Evolutionary conservation across 2,113 vertebrate species (phyloP).

Genomic region (Sula dactylatra): DNA sequence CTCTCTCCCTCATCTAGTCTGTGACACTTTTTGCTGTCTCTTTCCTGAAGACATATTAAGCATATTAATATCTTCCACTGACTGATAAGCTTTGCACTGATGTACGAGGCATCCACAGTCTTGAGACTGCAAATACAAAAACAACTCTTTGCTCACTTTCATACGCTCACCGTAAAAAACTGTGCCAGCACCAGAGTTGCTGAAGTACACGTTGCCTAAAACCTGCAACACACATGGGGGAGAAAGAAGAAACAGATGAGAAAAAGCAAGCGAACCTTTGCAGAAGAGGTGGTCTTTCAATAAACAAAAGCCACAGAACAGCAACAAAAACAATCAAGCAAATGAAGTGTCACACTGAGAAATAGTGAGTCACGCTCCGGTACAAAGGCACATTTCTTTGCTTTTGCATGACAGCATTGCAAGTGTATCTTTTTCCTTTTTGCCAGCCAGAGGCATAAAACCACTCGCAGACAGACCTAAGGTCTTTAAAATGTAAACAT

Average conservation of each 20-base stretch:
- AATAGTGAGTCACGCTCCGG: conserved; percentile 22
- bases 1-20: neutral
- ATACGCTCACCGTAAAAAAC: fast-evolving
- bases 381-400: conserved; percentile 57
- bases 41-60: neutral
- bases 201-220: neutral
- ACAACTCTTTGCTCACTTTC: neutral
- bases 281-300: neutral
- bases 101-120: fast-evolving
- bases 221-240: neutral
- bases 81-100: neutral
- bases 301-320: neutral
- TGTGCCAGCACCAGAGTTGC: neutral
- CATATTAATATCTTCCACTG: neutral
- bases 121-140: neutral
- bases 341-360: conserved; percentile 7
- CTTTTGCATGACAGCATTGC: conserved; percentile 46
- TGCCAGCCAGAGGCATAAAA: conserved; percentile 60
- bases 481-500: conserved; percentile 43
- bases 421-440: conserved; percentile 50
- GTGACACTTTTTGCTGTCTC: neutral
- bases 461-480: neutral
- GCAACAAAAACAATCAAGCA: conserved; percentile 26
- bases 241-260: neutral
- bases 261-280: neutral